Percentiles rank a stretch among this genome's conserved stretches.
These are phyloP conservation scores for Pemphredon lugubris DNA, from an alignment of 2,888 invertebrate species.

Conservation along the genomic window DNA sequence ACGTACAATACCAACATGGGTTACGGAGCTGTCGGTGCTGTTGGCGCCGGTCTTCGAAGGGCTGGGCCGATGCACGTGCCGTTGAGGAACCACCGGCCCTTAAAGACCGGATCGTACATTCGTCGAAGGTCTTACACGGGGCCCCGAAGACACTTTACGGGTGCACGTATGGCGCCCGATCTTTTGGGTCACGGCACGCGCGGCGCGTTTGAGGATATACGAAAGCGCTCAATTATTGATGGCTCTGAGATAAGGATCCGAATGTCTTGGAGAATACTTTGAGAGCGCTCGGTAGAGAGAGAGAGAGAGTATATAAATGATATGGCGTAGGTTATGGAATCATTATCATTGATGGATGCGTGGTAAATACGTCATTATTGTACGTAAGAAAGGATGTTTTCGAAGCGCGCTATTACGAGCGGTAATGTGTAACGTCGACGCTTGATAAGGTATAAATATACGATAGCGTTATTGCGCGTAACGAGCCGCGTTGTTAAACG, in stretches of 20 bases:
- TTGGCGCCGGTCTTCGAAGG: slow-evolving; percentile 22
- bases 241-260: not conserved
- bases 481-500: slow-evolving; percentile 41
- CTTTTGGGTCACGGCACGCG: not conserved
- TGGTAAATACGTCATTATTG: not conserved
- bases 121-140: slow-evolving; percentile 21
- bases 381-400: slow-evolving; percentile 43
- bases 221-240: not conserved
- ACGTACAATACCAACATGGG: too few species aligned
- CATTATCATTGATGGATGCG: not conserved
- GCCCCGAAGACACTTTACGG: slow-evolving; percentile 17
- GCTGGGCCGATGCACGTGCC: slow-evolving; percentile 29
- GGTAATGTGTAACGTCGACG: slow-evolving; percentile 41
- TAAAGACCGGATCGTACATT: slow-evolving; percentile 5
- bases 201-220: not conserved
- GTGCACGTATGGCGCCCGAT: slow-evolving; percentile 4
- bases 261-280: not conserved
- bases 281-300: not conserved
- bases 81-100: slow-evolving; percentile 14
- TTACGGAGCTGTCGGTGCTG: slow-evolving; percentile 6
- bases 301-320: too few species aligned
- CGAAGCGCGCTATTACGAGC: slow-evolving; percentile 37
- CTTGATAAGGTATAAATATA: slow-evolving; percentile 47
- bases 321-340: too few species aligned
- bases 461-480: slow-evolving; percentile 45